Base-by-base conservation (phyloP, 1,140 invertebrate species). In the Magallana angulata region DNA sequence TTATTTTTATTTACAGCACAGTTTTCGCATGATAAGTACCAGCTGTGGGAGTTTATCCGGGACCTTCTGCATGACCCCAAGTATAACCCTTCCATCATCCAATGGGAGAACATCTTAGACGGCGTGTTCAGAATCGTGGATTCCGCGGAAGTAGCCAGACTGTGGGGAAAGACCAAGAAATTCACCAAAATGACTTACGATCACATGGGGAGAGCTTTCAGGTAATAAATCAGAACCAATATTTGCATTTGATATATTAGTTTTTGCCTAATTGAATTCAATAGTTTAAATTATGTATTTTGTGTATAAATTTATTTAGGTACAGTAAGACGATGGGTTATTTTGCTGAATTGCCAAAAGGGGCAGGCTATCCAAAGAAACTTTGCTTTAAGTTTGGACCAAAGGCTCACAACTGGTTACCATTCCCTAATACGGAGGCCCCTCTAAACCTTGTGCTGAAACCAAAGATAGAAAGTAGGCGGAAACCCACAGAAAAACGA, bases 31-130 rank as follows among this genome's bases (percentile, higher is more conserved):
- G 80, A 82, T 56, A 82, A 82, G 18, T 91, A 90, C 56, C 88
- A 89, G 12, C 86, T 94, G 8, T 94, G 93, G 93, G 92, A 94
- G 87, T 94, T 93, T 76, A 90, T 93, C 11, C 84, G 90, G 24
- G 90, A 91, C 58, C 85, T 93, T 8, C 87, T 94, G 3, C 85
- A 86, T 5, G 89, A 93, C 84, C 84, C 87, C 4, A 57, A 87
- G 11, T 89, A 84, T 64, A 92, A 93, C 83, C 92, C 92, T 1
- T 81, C 84, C 12, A 84, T 92, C 87, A 94, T 98, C 90, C 97
- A 97, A 92, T 98, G 98, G 98, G 97, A 98, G 93, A 96, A 98
- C 94, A 96, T 97, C 12, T 5, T 57, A 30, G 80, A 82, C 80
- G 80, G 80, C 0, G 80, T 82, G 12, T 82, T 82, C 48, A 30